Evolutionary conservation across 2,888 invertebrate genomes (phyloP).

Genomic region (Ecdyonurus torrentis): DNA sequence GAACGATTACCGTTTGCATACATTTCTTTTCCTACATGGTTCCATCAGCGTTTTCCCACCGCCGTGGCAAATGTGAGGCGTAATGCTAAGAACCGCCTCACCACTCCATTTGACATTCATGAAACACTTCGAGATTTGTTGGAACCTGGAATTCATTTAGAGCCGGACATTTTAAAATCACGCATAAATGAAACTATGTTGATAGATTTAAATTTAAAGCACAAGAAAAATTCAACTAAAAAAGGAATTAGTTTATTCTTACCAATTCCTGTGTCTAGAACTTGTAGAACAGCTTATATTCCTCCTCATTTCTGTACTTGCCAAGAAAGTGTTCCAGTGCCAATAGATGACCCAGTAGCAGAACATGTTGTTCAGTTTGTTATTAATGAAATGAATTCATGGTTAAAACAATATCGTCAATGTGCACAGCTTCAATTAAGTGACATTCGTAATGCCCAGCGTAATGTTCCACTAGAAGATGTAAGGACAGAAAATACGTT

Average conservation of each 20-base stretch:
- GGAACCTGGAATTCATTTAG: neutral
- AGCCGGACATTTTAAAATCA: neutral
- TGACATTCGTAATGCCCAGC: neutral
- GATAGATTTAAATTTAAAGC: no score
- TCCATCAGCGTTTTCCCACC: constrained; percentile 39
- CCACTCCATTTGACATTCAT: constrained; percentile 71
- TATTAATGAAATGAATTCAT: neutral
- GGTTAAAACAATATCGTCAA: neutral
- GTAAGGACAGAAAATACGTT: neutral
- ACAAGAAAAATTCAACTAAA: constrained; percentile 10
- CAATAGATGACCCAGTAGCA: neutral
- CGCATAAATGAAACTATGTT: neutral
- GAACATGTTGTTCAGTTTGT: neutral
- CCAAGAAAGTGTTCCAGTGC: constrained; percentile 24
- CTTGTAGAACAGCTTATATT: constrained; percentile 61
- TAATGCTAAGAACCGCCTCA: constrained; percentile 48
- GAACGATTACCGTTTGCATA: constrained; percentile 72
- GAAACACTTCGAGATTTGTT: constrained; percentile 49
- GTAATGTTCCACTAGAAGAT: neutral
- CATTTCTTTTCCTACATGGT: constrained; percentile 53
- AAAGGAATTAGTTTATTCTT: constrained; percentile 62
- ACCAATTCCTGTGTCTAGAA: constrained; percentile 49
- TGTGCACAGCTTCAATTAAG: neutral
- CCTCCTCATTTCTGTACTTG: constrained; percentile 82
- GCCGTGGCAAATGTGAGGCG: constrained; percentile 44